phyloP scores from a whole-genome alignment of 2,797 vertebrate species.

The Sebastes diploproa region DNA sequence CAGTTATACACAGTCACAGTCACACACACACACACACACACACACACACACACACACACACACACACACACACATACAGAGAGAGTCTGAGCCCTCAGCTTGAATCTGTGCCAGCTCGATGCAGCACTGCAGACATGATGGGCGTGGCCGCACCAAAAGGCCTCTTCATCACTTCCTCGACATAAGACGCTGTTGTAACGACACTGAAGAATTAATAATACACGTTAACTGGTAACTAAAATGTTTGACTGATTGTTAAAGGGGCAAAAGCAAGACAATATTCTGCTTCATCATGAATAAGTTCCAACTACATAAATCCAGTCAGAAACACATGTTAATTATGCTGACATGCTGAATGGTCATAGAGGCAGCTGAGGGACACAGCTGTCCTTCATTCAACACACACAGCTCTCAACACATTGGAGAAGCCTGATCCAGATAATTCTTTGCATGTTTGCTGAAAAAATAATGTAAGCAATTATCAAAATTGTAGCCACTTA shows the following conservation, averaged over 20 bases:
- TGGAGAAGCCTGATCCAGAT: neutral
- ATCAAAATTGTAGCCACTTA: neutral
- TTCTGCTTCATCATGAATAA: neutral
- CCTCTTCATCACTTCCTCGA: slow-evolving; percentile 1
- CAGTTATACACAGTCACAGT: too few relatives aligned
- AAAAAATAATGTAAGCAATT: neutral
- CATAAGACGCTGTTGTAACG: slow-evolving; percentile 7
- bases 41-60: too few relatives aligned
- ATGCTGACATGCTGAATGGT: neutral
- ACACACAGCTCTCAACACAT: neutral
- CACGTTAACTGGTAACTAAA: neutral
- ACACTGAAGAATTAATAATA: neutral
- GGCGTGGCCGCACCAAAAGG: slow-evolving; percentile 48
- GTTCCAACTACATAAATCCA: neutral
- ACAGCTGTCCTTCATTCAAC: neutral
- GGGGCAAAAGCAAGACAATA: neutral
- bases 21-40: neutral
- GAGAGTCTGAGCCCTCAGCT: slow-evolving; percentile 10
- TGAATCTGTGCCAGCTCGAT: slow-evolving; percentile 65
- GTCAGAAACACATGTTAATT: neutral
- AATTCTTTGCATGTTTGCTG: neutral
- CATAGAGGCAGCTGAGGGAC: neutral
- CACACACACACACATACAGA: neutral
- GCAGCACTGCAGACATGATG: slow-evolving; percentile 64
- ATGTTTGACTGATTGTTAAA: neutral